Base-by-base conservation (phyloP, 2,888 invertebrate species). In the Heteromurus nitidus region DNA sequence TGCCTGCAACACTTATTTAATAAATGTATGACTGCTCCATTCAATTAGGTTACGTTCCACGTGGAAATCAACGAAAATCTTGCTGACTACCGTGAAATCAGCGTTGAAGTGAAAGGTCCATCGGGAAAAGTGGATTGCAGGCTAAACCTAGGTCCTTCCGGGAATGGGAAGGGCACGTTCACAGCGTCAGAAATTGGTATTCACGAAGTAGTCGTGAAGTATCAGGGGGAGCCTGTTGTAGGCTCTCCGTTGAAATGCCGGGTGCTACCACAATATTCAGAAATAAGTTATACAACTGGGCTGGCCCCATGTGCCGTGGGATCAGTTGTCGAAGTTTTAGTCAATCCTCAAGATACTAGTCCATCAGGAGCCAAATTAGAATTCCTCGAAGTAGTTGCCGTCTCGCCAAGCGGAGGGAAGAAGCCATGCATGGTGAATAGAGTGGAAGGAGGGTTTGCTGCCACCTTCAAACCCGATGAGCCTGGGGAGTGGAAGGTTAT, bases 401-500 rank as follows among this genome's bases (percentile, higher is more conserved):
- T 95, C 88, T 95, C 97, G 24, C 98, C 98, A 0, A 94, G 95
- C 67, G 97, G 97, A 16, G 92, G 95, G 60, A 92, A 94, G 0
- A 92, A 95, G 75, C 92, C 93, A 82, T 95, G 96, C 89, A 95
- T 95, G 0, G 93, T 96, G n/a, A 84, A 84, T 28, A 94, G 94
- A 84, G 93, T 94, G n/a, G 94, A 94, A 60, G 96, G 95, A 31
- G 95, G 96, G 72, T 97, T 97, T 89, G 95, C 96, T 86, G 97
- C 98, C 85, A 97, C 96, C 88, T 99, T 99, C 90, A 96, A 97
- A 88, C 99, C 99, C 0, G 96, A 97, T 88, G 98, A 99, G 91
- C 95, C 97, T 47, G 99, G 98, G 77, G 96, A 96, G 88, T 99
- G 98, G 98, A 94, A 95, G 87, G 97, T 99, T 76, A 96, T 96